Conservation (phyloP, 2,113 vertebrate species). For the Axis porcinus region DNA sequence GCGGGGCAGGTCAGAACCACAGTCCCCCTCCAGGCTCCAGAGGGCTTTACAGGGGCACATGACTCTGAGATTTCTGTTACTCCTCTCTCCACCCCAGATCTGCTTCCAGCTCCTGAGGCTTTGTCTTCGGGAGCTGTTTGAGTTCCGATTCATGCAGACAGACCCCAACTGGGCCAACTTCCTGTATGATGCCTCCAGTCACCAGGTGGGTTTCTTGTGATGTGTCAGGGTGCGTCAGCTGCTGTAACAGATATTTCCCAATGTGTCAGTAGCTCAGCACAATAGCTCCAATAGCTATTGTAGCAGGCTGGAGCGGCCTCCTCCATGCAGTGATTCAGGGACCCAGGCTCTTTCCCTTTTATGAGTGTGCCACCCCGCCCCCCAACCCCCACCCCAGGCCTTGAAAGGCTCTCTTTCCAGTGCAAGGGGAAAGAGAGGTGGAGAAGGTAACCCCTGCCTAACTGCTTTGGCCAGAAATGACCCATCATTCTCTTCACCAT, state of each 20-base stretch:
- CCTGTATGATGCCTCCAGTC: constrained; percentile 86
- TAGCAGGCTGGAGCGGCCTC: background rate
- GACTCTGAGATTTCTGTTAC: background rate
- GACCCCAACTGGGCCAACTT: constrained; percentile 97
- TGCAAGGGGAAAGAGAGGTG: background rate
- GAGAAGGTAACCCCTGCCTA: background rate
- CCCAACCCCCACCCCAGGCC: background rate
- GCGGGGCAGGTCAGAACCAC: accelerated
- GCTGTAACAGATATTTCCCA: background rate
- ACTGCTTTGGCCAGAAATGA: background rate
- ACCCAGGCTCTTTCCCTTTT: background rate
- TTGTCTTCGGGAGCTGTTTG: constrained; percentile 90
- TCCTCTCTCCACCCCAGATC: constrained; percentile 78
- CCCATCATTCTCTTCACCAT: background rate
- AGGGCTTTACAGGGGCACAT: background rate
- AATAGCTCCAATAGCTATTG: background rate
- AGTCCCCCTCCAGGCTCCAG: background rate
- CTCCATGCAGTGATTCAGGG: background rate
- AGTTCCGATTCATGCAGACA: constrained; percentile 95
- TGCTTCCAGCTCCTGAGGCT: constrained; percentile 88
- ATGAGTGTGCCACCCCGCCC: background rate
- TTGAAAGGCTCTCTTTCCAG: background rate
- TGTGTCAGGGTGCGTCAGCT: background rate
- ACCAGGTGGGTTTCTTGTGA: constrained; percentile 80
- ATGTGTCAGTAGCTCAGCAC: background rate